These are phyloP conservation scores for Romanomermis culicivorax DNA, from an alignment of 2,888 invertebrate species.

Conservation along the genomic window DNA sequence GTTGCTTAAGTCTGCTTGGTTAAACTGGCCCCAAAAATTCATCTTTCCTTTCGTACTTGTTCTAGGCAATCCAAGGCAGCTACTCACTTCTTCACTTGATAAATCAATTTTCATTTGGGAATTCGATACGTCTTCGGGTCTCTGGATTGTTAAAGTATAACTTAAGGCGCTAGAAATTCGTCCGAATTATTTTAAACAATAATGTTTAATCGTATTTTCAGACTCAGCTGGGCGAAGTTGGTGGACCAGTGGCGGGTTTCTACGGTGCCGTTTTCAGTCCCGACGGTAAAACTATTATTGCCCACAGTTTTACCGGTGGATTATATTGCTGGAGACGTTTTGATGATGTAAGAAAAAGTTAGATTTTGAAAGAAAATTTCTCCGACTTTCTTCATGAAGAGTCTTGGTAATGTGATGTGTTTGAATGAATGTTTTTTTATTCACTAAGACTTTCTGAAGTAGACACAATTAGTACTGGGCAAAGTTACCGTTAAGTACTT, in stretches of 20 bases:
- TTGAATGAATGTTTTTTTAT: no score
- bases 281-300: slow-evolving; percentile 13
- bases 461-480: no score
- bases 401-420: no score
- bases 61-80: no score
- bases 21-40: no score
- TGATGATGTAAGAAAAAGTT: background rate
- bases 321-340: background rate
- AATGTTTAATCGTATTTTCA: slow-evolving; percentile 8
- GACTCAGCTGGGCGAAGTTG: slow-evolving; percentile 20
- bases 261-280: slow-evolving; percentile 18
- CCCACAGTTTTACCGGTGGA: slow-evolving; percentile 11
- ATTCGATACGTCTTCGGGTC: slow-evolving; percentile 6
- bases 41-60: no score
- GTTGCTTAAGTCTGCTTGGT: no score
- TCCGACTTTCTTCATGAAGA: no score
- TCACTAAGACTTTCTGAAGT: no score
- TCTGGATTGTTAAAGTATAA: slow-evolving; percentile 12
- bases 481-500: no score
- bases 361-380: background rate
- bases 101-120: slow-evolving; percentile 22
- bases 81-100: slow-evolving; percentile 22
- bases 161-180: no score
- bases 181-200: background rate
- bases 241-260: slow-evolving; percentile 22